Percentiles rank a stretch among this genome's conserved stretches.
Evolutionary conservation across 2,797 vertebrate species (phyloP).

Genomic region (Remorina albescens): DNA sequence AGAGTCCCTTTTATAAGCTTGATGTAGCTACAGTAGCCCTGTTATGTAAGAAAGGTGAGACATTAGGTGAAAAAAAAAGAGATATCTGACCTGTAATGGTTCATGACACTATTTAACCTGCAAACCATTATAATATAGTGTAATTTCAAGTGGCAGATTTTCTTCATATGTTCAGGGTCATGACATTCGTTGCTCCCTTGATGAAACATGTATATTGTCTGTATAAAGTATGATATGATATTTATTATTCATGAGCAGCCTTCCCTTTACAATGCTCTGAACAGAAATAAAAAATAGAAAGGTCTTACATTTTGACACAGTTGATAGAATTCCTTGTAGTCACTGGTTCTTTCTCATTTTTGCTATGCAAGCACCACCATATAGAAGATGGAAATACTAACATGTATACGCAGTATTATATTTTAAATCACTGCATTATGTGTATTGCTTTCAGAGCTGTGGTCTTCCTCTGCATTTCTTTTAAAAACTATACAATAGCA

Average conservation of each 20-base stretch:
- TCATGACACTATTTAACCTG: background rate
- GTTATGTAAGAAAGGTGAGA: conserved; percentile 72
- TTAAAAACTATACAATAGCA: background rate
- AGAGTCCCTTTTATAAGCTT: conserved; percentile 40
- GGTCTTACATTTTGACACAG: background rate
- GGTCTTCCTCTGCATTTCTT: conserved; percentile 8
- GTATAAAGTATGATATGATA: background rate
- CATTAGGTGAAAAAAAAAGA: conserved; percentile 48
- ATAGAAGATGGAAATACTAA: background rate
- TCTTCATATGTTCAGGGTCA: conserved; percentile 10
- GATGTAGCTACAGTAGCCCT: conserved; percentile 25
- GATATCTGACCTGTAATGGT: background rate
- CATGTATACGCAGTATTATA: background rate
- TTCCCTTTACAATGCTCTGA: background rate
- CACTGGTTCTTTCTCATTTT: background rate
- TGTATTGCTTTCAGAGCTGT: background rate
- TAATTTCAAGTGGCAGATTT: background rate
- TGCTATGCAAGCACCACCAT: conserved; percentile 1
- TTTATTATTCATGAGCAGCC: conserved; percentile 18
- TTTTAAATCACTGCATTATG: background rate
- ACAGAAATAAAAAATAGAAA: conserved; percentile 29
- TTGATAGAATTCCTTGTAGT: background rate
- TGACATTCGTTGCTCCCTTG: conserved; percentile 26
- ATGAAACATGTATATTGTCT: conserved; percentile 18
- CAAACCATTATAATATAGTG: background rate